Evolutionary conservation across 2,113 vertebrate genomes (phyloP).

Genomic region (Ranitomeya variabilis): DNA sequence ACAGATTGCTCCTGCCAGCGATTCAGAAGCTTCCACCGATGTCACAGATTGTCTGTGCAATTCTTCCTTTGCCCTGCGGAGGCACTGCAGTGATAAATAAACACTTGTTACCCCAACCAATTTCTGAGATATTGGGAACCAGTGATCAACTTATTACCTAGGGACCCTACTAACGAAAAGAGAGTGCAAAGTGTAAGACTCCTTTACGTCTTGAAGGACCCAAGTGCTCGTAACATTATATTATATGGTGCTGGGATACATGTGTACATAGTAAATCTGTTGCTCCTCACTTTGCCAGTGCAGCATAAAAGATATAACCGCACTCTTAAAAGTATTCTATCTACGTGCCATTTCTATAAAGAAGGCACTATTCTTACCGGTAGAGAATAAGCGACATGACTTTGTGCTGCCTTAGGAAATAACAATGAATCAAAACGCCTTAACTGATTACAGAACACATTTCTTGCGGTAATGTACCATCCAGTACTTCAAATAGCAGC

Average conservation of each 20-base stretch:
- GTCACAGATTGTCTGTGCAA: background rate
- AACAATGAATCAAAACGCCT: slow-evolving; percentile 55
- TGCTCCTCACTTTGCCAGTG: background rate
- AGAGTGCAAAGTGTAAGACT: background rate
- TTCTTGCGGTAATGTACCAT: slow-evolving; percentile 47
- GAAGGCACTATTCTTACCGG: slow-evolving; percentile 35
- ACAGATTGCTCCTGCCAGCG: too few relatives aligned
- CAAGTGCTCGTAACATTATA: background rate
- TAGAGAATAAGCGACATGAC: slow-evolving; percentile 41
- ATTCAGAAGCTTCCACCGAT: too few relatives aligned
- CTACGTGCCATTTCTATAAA: slow-evolving; percentile 47
- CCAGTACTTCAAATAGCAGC: slow-evolving; percentile 50
- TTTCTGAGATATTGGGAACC: background rate
- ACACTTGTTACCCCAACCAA: background rate
- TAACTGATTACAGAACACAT: slow-evolving; percentile 54
- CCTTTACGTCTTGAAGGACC: background rate
- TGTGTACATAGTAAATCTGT: slow-evolving; percentile 14
- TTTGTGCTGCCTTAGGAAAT: slow-evolving; percentile 52
- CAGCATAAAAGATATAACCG: slow-evolving; percentile 5
- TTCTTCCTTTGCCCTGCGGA: background rate
- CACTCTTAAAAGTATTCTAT: slow-evolving; percentile 44
- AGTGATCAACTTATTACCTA: background rate
- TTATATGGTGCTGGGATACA: background rate
- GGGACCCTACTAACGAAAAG: background rate
- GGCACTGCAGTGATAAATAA: too few relatives aligned